Percentiles rank a stretch among this genome's conserved stretches.
Conservation (phyloP, 2,888 invertebrate genomes). For the Cacoxenus indagator region DNA sequence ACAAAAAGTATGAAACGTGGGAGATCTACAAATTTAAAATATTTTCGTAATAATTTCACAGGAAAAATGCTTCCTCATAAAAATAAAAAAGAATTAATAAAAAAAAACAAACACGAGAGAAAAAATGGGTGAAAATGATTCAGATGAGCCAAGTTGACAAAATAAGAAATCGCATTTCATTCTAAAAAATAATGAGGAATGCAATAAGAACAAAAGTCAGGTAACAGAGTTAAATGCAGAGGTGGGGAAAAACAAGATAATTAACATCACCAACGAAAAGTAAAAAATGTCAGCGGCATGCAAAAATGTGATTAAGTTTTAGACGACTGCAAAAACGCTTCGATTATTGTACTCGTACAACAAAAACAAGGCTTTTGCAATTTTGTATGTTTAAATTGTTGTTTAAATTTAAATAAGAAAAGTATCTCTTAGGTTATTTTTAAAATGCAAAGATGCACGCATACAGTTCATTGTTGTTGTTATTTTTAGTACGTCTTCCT, state of each 20-base stretch:
- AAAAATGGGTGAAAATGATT: neutral
- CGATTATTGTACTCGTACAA: no score
- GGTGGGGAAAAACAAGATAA: neutral
- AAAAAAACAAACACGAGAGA: neutral
- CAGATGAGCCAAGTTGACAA: neutral
- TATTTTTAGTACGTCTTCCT: no score
- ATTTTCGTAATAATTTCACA: neutral
- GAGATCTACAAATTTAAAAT: neutral
- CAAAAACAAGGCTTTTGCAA: neutral
- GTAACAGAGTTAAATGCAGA: neutral
- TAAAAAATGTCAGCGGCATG: slow-evolving; percentile 12
- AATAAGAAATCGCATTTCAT: neutral
- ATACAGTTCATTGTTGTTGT: neutral
- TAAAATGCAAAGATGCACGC: neutral
- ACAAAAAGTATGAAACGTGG: neutral
- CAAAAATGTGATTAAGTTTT: slow-evolving; percentile 10
- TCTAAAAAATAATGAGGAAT: neutral
- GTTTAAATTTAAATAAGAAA: slow-evolving; percentile 7
- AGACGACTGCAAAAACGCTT: neutral
- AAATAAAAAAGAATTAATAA: neutral
- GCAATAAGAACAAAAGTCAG: neutral
- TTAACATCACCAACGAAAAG: neutral
- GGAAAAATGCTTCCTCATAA: neutral
- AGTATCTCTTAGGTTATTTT: neutral
- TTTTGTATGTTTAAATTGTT: neutral